A percentile compares a stretch with the other conserved stretches of the same genome.
Conservation (phyloP, 2,113 vertebrate genomes). For the Agelaius tricolor region DNA sequence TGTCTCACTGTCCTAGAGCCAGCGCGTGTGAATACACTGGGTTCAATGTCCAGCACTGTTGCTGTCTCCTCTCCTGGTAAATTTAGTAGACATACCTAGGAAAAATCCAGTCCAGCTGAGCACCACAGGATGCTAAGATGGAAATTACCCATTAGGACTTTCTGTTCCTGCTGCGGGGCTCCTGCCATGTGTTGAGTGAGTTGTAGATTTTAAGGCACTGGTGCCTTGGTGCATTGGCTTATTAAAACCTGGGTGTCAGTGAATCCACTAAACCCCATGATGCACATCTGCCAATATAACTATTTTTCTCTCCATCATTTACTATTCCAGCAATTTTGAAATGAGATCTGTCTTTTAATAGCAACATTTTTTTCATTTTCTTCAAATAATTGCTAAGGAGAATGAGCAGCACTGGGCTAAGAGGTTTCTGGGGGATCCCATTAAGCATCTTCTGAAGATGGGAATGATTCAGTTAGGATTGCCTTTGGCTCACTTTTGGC, state of each 20-base stretch:
- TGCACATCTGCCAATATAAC: neutral
- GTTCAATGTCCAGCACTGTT: neutral
- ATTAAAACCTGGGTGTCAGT: neutral
- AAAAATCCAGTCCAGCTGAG: neutral
- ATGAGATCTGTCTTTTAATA: neutral
- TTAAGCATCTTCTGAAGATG: neutral
- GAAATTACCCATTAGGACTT: neutral
- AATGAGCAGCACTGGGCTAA: neutral
- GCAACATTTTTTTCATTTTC: neutral
- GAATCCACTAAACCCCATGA: neutral
- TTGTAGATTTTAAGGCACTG: neutral
- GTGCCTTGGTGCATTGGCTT: neutral
- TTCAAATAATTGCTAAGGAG: neutral
- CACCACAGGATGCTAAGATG: neutral
- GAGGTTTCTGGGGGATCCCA: constrained; percentile 1
- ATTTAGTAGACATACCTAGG: neutral
- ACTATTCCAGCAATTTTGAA: neutral
- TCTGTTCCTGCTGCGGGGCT: neutral
- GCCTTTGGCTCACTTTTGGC: neutral
- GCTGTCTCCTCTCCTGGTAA: neutral
- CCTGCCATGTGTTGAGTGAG: neutral
- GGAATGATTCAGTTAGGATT: constrained; percentile 25
- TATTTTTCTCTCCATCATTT: neutral
- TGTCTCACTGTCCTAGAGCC: neutral
- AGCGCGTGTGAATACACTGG: neutral